Base-by-base conservation (phyloP, 2,113 vertebrate genomes). In the Sardina pilchardus region DNA sequence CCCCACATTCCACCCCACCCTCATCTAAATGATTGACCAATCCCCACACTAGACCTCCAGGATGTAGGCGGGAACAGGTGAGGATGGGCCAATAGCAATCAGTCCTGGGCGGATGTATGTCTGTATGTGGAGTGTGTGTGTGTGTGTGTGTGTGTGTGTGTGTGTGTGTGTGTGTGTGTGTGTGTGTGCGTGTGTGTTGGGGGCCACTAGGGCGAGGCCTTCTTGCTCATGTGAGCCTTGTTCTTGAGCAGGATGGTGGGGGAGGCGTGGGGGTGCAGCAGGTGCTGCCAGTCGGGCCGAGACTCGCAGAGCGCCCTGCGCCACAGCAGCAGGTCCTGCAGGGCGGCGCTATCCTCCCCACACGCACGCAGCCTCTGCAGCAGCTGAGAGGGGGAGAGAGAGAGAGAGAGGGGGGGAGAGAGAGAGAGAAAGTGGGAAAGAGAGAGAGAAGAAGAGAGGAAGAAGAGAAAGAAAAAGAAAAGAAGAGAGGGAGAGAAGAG, bases 271-370 rank as follows among this genome's bases (percentile, higher is more conserved):
- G 96, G 94, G 91, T 86, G 95, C 91, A 93, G 91, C 59, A 56
- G 94, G 71, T 94, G 95, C 89, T 96, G 95, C 95, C 96, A 97
- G 86, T 94, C 93, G 21, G 91, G 93, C 44, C 84, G 90, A 63
- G 95, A 95, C 92, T 97, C 97, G 80, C 96, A 97, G 85, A 97
- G 95, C 90, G 91, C 94, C 90, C 95, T 94, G 85, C 96, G 94
- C 96, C 96, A 96, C 26, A 96, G 95, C 89, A 98, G 92, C 82
- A 97, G 95, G 90, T 97, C 96, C 89, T 94, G 95, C n/a, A 97
- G 93, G 88, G 97, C 93, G 75, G 93, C 90, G 1, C 94, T 95
- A 89, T 97, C 96, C 16, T 97, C 95, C 88, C 96, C 94, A 0
- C 94, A 96, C 84, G 96, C 93, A 90, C 94, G 92, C 84, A 97